phyloP scores from a whole-genome alignment of 2,797 vertebrate genomes.

The Yasuhikotakia modesta region DNA sequence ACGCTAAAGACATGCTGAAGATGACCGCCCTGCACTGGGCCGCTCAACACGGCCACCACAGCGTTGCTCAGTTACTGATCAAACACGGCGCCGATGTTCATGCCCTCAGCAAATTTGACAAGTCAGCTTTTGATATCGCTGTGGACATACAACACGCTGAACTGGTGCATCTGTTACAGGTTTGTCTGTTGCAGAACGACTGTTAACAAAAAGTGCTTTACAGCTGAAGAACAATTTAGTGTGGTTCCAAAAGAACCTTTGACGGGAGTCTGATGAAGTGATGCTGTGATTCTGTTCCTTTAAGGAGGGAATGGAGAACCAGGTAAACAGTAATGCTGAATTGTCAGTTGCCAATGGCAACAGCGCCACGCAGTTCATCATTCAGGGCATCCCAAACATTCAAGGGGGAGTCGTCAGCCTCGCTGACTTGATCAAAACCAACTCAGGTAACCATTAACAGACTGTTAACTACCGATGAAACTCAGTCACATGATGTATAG shows the following conservation, averaged over 20 bases:
- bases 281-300: not conserved
- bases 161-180: slow-evolving; percentile 87
- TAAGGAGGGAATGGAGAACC: slow-evolving; percentile 90
- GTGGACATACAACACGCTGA: slow-evolving; percentile 86
- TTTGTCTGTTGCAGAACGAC: no score
- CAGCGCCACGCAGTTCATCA: slow-evolving; percentile 79
- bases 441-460: no score
- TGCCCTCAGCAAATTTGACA: slow-evolving; percentile 89
- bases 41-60: slow-evolving; percentile 82
- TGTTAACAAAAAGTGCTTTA: no score
- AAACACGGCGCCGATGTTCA: slow-evolving; percentile 86
- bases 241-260: no score
- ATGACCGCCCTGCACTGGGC: slow-evolving; percentile 95
- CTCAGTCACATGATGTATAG: not conserved
- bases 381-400: slow-evolving; percentile 73
- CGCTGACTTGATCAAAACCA: slow-evolving; percentile 73
- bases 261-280: no score
- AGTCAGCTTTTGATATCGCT: slow-evolving; percentile 89
- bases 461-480: no score
- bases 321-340: slow-evolving; percentile 74
- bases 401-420: slow-evolving; percentile 82
- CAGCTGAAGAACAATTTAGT: no score
- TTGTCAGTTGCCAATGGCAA: slow-evolving; percentile 52
- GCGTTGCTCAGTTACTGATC: slow-evolving; percentile 81
- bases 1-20: slow-evolving; percentile 93